A percentile compares a stretch with the other conserved stretches of the same genome.
Evolutionary conservation across 2,888 invertebrate genomes (phyloP).

Genomic region (Eupithecia pulchellata): DNA sequence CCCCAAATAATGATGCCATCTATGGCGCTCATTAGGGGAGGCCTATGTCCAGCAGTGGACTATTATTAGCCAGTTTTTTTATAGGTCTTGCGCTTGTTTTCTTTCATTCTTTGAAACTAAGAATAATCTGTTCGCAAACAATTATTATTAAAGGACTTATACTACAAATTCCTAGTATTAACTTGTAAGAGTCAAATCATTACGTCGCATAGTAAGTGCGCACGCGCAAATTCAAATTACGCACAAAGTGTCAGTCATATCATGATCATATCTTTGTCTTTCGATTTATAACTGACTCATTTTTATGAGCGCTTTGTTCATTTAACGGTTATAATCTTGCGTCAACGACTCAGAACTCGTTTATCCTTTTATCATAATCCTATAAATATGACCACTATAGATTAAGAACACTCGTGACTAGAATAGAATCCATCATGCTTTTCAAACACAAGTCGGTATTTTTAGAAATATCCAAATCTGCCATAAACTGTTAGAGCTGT

Average conservation of each 20-base stretch:
- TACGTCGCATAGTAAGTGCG: not conserved
- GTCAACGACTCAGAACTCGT: not conserved
- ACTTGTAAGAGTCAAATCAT: not conserved
- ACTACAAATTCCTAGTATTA: not conserved
- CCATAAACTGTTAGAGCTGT: conserved; percentile 6
- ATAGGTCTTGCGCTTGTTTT: too few relatives aligned
- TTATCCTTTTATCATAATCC: conserved; percentile 8
- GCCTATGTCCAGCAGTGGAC: too few relatives aligned
- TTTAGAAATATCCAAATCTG: not conserved
- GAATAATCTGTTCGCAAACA: too few relatives aligned
- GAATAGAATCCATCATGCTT: conserved; percentile 11
- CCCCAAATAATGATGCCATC: too few relatives aligned
- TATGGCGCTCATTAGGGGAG: too few relatives aligned
- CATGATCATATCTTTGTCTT: conserved; percentile 12
- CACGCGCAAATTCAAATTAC: conserved; percentile 15
- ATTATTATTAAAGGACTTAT: too few relatives aligned
- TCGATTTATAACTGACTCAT: conserved; percentile 19
- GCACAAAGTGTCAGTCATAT: conserved; percentile 11
- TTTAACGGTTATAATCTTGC: conserved; percentile 20
- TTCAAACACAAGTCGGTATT: not conserved
- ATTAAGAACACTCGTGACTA: conserved; percentile 7
- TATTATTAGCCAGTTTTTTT: too few relatives aligned
- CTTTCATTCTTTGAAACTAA: too few relatives aligned
- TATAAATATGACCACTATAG: not conserved
- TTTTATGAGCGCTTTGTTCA: conserved; percentile 16